Evolutionary conservation across 2,888 invertebrate genomes (phyloP).

Genomic region (Carabus problematicus): DNA sequence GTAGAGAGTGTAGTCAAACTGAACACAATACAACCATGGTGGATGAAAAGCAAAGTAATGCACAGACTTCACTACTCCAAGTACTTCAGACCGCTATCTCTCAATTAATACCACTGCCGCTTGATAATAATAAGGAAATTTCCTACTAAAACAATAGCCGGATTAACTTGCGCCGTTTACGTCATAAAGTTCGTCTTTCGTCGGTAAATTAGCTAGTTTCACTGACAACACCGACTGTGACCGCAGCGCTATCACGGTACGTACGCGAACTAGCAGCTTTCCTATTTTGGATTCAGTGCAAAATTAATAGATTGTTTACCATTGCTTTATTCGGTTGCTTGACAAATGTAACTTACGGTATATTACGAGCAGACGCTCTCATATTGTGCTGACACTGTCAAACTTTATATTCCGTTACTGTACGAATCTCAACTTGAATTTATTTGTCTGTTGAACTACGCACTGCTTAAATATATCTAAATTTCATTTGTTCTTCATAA

Average conservation of each 20-base stretch:
- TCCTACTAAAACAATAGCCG: conserved; percentile 35
- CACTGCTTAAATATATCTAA: too few species aligned
- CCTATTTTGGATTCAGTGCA: conserved; percentile 5
- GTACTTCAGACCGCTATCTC: conserved; percentile 4
- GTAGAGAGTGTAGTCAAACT: neutral
- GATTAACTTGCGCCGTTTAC: conserved; percentile 34
- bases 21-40: conserved; percentile 15
- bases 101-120: conserved; percentile 32
- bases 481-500: too few species aligned
- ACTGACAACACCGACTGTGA: conserved; percentile 21
- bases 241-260: conserved; percentile 11
- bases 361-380: too few species aligned
- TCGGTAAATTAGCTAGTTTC: conserved; percentile 38
- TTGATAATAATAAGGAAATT: conserved; percentile 38
- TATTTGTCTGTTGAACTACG: too few species aligned
- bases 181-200: conserved; percentile 39
- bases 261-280: neutral
- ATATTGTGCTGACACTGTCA: too few species aligned
- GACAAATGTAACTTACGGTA: conserved; percentile 11
- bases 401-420: too few species aligned
- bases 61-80: neutral
- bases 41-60: neutral
- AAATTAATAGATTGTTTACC: conserved; percentile 39
- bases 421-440: too few species aligned
- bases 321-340: conserved; percentile 27